phyloP scores from a whole-genome alignment of 92 coral and sea anemone species.

The Heteractis magnifica region DNA sequence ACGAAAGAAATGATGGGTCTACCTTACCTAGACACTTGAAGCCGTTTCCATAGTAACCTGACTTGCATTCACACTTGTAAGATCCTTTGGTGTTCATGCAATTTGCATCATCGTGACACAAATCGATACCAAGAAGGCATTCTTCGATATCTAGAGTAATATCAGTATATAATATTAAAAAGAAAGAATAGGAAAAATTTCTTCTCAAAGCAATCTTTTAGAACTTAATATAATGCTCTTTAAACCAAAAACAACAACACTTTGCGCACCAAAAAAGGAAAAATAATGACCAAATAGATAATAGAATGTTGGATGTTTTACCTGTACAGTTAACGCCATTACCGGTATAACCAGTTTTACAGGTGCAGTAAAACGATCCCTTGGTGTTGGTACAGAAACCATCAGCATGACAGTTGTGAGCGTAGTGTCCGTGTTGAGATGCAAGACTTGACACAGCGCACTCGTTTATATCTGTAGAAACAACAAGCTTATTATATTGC shows the following conservation, averaged over 20 bases:
- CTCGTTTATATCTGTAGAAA: slow-evolving; percentile 55
- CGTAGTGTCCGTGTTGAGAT: slow-evolving; percentile 44
- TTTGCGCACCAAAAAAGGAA: no score
- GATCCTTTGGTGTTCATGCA: slow-evolving; percentile 52
- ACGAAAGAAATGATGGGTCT: background rate
- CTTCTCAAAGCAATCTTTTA: no score
- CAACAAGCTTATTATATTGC: no score
- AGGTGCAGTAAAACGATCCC: slow-evolving; percentile 81
- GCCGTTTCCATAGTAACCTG: slow-evolving; percentile 49
- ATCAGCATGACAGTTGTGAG: slow-evolving; percentile 78
- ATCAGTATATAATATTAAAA: background rate
- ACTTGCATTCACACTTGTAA: slow-evolving; percentile 25
- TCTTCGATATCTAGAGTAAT: slow-evolving; percentile 53
- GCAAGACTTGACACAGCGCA: slow-evolving; percentile 46
- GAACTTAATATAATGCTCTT: no score
- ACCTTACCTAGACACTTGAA: slow-evolving; percentile 31
- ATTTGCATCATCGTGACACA: slow-evolving; percentile 58
- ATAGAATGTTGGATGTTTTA: background rate
- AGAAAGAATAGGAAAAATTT: no score
- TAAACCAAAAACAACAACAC: no score
- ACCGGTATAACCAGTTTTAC: slow-evolving; percentile 60
- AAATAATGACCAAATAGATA: no score
- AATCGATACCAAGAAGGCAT: slow-evolving; percentile 49
- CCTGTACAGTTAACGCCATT: slow-evolving; percentile 55
- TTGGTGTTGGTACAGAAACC: slow-evolving; percentile 66